Percentiles rank a stretch among this genome's conserved stretches.
Conservation (phyloP, 2,113 vertebrate genomes). For the Lamprotornis superbus region DNA sequence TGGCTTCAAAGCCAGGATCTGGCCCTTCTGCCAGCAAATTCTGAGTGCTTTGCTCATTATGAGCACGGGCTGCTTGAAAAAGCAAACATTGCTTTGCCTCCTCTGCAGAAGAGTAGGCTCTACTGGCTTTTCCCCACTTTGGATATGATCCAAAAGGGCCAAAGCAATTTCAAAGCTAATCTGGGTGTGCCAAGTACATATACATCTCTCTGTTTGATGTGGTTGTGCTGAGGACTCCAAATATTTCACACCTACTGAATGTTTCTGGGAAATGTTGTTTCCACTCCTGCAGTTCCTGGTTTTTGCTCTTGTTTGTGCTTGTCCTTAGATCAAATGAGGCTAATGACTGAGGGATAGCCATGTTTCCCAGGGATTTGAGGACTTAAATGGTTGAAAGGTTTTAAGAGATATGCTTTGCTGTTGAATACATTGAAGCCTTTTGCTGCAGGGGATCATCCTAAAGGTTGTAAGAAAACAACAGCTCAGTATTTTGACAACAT, state of each 20-base stretch:
- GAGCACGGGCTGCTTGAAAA: fast-evolving
- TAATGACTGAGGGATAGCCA: neutral
- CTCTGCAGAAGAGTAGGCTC: neutral
- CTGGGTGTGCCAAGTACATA: neutral
- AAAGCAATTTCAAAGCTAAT: neutral
- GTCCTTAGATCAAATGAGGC: constrained; percentile 32
- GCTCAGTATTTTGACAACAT: constrained; percentile 37
- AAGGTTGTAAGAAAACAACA: constrained; percentile 25
- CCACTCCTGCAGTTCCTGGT: neutral
- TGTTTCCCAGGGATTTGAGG: constrained; percentile 26
- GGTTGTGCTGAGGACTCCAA: neutral
- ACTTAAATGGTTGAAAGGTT: neutral
- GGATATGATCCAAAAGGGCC: neutral
- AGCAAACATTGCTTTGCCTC: neutral
- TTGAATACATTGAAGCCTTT: neutral
- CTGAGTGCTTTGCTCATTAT: fast-evolving
- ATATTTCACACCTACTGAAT: constrained; percentile 23
- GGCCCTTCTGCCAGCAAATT: neutral
- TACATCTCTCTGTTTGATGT: constrained; percentile 5
- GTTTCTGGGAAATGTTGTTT: constrained; percentile 45
- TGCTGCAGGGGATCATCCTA: constrained; percentile 31
- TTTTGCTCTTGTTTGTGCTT: constrained; percentile 37
- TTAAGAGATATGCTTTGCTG: neutral
- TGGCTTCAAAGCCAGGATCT: neutral
- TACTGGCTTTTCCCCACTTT: neutral